Conservation (phyloP, 2,888 invertebrate genomes). For the Caenorhabditis becei region DNA sequence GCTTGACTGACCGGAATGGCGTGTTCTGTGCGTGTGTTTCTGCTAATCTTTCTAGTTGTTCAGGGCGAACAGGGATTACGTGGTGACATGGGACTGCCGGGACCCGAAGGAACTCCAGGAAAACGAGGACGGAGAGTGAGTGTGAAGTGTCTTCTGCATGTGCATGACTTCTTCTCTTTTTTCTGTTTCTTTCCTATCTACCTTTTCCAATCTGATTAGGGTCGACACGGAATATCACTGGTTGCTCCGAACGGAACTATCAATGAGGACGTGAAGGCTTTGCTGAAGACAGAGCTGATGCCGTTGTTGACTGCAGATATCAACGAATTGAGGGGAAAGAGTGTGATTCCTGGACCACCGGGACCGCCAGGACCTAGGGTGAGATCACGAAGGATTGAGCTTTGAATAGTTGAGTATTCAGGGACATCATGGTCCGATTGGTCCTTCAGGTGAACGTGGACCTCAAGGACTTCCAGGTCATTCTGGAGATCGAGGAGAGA, state of each 20-base stretch:
- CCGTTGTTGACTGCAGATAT: constrained; percentile 70
- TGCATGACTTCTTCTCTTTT: too few species aligned
- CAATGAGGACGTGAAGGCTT: constrained; percentile 51
- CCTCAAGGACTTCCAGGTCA: constrained; percentile 79
- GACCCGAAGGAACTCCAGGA: constrained; percentile 77
- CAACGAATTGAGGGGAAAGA: constrained; percentile 59
- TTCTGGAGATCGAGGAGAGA: constrained; percentile 78
- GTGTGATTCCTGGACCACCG: constrained; percentile 68
- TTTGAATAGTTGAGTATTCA: not conserved
- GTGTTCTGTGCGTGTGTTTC: constrained; percentile 44
- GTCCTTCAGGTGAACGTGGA: constrained; percentile 69
- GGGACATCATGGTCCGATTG: constrained; percentile 59
- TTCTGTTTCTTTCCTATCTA: constrained; percentile 44
- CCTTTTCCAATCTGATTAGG: constrained; percentile 40
- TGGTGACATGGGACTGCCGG: constrained; percentile 76
- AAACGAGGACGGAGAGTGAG: constrained; percentile 76
- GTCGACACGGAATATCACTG: constrained; percentile 55
- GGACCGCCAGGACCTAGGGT: constrained; percentile 75
- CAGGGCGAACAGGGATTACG: constrained; percentile 75
- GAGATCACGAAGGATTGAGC: constrained; percentile 4
- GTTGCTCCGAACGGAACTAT: constrained; percentile 50
- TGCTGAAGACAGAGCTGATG: constrained; percentile 65
- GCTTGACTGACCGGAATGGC: constrained; percentile 29
- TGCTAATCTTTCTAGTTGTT: constrained; percentile 52
- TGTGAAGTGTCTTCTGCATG: constrained; percentile 37